Conservation (phyloP, 2,113 vertebrate species). For the Mormyrus lacerda region DNA sequence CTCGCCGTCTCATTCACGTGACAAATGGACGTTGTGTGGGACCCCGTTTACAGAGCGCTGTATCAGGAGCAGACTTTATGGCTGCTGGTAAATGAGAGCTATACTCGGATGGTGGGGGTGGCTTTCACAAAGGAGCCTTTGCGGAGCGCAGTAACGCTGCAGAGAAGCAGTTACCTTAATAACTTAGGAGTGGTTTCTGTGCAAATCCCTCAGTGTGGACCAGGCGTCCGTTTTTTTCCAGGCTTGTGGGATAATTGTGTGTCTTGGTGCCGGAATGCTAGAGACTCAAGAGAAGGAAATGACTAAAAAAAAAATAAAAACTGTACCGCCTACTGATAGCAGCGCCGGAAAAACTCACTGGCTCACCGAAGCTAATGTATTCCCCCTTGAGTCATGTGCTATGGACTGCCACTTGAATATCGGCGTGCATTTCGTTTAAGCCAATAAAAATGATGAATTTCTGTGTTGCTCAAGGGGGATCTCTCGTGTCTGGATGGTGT, state of each 20-base stretch:
- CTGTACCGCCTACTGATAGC: slow-evolving; percentile 40
- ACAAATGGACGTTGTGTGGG: not conserved
- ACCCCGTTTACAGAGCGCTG: not conserved
- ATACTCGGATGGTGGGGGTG: not conserved
- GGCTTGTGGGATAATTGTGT: slow-evolving; percentile 27
- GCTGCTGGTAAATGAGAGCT: not conserved
- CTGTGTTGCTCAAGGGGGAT: not conserved
- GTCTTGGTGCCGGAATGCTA: slow-evolving; percentile 37
- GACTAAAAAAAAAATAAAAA: slow-evolving; percentile 50
- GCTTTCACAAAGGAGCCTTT: not conserved
- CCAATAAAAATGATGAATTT: not conserved
- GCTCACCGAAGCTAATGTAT: slow-evolving; percentile 21
- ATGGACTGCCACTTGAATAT: not conserved
- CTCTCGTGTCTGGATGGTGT: not conserved
- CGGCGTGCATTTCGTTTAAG: not conserved
- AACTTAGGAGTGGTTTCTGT: slow-evolving; percentile 32
- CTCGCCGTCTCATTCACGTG: not conserved
- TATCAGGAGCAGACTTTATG: not conserved
- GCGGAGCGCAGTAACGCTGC: not conserved
- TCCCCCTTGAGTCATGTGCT: slow-evolving; percentile 26
- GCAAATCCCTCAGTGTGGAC: slow-evolving; percentile 14
- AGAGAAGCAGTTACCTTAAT: not conserved
- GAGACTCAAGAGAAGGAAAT: slow-evolving; percentile 47
- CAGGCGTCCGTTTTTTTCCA: slow-evolving; percentile 16
- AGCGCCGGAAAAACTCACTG: slow-evolving; percentile 32